Conservation (phyloP, 2,797 vertebrate genomes). For the Iguana delicatissima region DNA sequence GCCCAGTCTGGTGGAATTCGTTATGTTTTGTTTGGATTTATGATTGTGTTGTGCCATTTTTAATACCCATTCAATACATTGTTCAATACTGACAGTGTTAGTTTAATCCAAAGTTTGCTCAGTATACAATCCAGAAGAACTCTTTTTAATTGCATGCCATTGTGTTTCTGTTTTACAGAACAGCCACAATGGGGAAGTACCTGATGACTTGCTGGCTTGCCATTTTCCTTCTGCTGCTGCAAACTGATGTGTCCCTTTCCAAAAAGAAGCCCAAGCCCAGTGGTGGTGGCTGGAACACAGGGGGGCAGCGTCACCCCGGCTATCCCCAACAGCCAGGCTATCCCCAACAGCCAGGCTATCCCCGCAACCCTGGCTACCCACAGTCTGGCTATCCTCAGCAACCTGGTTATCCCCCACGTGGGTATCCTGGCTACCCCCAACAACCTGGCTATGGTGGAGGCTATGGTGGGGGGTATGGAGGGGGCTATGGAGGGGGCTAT, state of each 20-base stretch:
- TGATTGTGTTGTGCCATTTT: neutral
- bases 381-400: constrained; percentile 40
- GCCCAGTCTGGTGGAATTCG: neutral
- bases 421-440: constrained; percentile 41
- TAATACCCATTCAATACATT: neutral
- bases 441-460: constrained; percentile 34
- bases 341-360: constrained; percentile 22
- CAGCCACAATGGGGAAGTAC: constrained; percentile 59
- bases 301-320: constrained; percentile 62
- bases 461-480: constrained; percentile 37
- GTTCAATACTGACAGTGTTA: neutral
- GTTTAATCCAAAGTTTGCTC: neutral
- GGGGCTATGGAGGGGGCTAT: neutral
- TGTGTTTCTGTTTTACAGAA: constrained; percentile 62
- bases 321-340: constrained; percentile 61
- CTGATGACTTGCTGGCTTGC: constrained; percentile 64
- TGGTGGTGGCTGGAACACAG: constrained; percentile 64
- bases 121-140: neutral
- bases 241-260: constrained; percentile 65
- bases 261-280: constrained; percentile 73
- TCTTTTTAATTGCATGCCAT: too few relatives aligned
- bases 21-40: neutral
- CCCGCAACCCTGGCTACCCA: constrained; percentile 49
- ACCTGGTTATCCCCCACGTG: constrained; percentile 37
- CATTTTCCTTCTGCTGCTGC: constrained; percentile 63